phyloP scores from a whole-genome alignment of 2,888 invertebrate genomes.

The Chirona hameri region DNA sequence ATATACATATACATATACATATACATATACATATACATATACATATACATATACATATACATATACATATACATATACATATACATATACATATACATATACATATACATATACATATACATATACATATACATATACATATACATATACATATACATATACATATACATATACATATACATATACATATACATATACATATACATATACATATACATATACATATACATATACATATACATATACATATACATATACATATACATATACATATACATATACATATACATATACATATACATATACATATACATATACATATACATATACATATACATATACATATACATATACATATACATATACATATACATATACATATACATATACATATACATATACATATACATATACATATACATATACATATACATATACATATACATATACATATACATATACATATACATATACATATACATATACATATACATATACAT shows the following conservation, averaged over 20 bases:
- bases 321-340: not conserved
- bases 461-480: not conserved
- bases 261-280: not conserved
- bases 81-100: not conserved
- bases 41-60: not conserved
- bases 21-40: not conserved
- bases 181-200: not conserved
- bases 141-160: not conserved
- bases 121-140: not conserved
- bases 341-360: not conserved
- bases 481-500: not conserved
- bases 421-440: not conserved
- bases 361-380: not conserved
- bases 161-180: not conserved
- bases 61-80: not conserved
- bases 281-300: not conserved
- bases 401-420: not conserved
- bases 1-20: not conserved
- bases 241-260: not conserved
- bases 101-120: not conserved
- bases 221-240: not conserved
- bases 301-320: not conserved
- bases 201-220: not conserved
- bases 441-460: not conserved
- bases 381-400: not conserved